Conservation (phyloP, 2,113 vertebrate genomes). For the Indicator indicator region DNA sequence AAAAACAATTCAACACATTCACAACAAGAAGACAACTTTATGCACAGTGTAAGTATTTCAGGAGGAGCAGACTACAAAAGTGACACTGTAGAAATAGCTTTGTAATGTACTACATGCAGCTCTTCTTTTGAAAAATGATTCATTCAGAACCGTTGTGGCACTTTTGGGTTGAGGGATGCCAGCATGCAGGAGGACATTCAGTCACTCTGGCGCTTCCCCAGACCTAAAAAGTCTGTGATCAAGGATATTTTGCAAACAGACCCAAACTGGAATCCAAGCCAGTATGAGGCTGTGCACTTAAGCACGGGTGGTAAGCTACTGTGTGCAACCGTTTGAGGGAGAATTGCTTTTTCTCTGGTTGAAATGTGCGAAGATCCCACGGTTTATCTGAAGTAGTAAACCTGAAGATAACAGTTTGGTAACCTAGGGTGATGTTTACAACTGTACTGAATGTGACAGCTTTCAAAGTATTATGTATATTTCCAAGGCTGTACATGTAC, state of each 20-base stretch:
- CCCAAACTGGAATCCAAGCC: not conserved
- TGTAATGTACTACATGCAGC: not conserved
- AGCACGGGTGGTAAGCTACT: not conserved
- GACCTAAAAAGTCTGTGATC: not conserved
- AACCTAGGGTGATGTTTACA: constrained; percentile 80
- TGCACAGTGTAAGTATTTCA: not conserved
- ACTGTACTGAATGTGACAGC: constrained; percentile 78
- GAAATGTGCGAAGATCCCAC: constrained; percentile 36
- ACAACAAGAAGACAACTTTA: not conserved
- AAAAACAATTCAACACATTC: not conserved
- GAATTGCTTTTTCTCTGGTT: constrained; percentile 61
- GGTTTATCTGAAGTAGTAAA: constrained; percentile 41
- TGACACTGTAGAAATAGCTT: not conserved
- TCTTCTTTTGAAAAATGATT: not conserved
- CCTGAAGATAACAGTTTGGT: constrained; percentile 69
- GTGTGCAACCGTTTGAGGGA: constrained; percentile 13
- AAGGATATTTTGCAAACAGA: not conserved
- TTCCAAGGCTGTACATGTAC: constrained; percentile 71
- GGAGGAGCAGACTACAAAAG: not conserved
- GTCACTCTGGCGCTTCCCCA: not conserved
- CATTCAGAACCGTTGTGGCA: not conserved
- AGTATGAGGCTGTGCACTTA: not conserved
- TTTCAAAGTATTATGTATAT: constrained; percentile 81
- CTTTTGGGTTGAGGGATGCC: not conserved
- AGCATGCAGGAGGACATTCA: not conserved